A percentile compares a stretch with the other conserved stretches of the same genome.
Evolutionary conservation across 2,888 invertebrate genomes (phyloP).

Genomic region (Drosophila eohydei): DNA sequence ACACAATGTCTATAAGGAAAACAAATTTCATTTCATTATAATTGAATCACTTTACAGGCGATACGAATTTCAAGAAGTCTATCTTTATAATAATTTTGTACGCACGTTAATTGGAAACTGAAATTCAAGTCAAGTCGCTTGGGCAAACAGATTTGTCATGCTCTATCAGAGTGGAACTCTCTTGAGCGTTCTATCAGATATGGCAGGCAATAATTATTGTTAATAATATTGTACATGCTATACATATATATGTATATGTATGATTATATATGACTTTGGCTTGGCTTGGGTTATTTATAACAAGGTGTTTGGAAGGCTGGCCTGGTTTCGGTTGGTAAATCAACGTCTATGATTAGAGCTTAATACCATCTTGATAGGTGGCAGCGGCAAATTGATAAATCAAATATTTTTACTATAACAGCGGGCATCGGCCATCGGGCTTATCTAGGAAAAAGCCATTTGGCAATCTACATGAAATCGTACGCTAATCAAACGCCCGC

Average conservation of each 20-base stretch:
- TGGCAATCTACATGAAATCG: slow-evolving; percentile 37
- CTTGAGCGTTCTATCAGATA: slow-evolving; percentile 20
- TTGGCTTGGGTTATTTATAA: slow-evolving; percentile 47
- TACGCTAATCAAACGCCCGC: slow-evolving; percentile 55
- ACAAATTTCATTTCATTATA: slow-evolving; percentile 59
- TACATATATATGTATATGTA: slow-evolving; percentile 16
- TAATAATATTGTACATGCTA: slow-evolving; percentile 53
- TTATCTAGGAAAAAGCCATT: slow-evolving; percentile 52
- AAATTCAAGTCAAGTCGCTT: slow-evolving; percentile 19
- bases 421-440: background rate
- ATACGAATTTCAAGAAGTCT: slow-evolving; percentile 42
- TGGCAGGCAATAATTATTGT: slow-evolving; percentile 47
- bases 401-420: slow-evolving; percentile 56
- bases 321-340: slow-evolving; percentile 55
- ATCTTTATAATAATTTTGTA: slow-evolving; percentile 32
- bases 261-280: slow-evolving; percentile 46
- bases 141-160: slow-evolving; percentile 67
- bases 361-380: slow-evolving; percentile 74
- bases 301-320: slow-evolving; percentile 12
- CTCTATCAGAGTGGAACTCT: slow-evolving; percentile 15
- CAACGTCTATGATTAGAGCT: slow-evolving; percentile 74
- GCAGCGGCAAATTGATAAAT: slow-evolving; percentile 65
- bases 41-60: slow-evolving; percentile 64
- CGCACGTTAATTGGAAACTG: slow-evolving; percentile 57
- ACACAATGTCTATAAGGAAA: slow-evolving; percentile 75